Evolutionary conservation across 2,888 invertebrate genomes (phyloP), one percentile per base, ranked within the genome.

Genomic region (Perizoma affinitatum): DNA sequence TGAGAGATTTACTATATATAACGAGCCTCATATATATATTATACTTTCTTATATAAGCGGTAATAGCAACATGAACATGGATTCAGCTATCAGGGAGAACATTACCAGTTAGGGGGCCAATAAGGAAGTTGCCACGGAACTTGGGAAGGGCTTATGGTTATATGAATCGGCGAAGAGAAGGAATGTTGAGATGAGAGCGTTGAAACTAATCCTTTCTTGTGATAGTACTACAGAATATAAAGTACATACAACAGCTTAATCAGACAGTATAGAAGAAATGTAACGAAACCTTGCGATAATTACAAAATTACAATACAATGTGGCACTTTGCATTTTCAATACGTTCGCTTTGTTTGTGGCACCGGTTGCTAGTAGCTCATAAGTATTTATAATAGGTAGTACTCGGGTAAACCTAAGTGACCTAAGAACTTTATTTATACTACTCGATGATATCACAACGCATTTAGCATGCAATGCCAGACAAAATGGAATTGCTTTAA

Each of bases 61-160:
- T 63, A 45, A 57, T 44, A 50, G 46, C 49, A 46, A 51, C 34
- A 54, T 50, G 40, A 42, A 63, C 54, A 46, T 33, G 55, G 60
- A 65, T 65, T 71, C 67, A 68, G 66, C 61, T 68, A 73, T 71
- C 66, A 65, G 62, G 66, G 69, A 69, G 67, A 67, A 68, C 65
- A 68, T 71, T 66, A 70, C 65, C 1, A 22, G 22, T 22, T 2
- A 22, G 22, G 22, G 22, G 22, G 62, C 72, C 65, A 71, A 69
- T 75, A 74, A 74, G 79, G 77, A 81, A 77, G 76, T 70, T 57
- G 66, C 63, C 58, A 66, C 70, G 71, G 76, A 79, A 71, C 22
- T 22, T 69, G 68, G 67, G 70, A 70, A 68, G 68, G 70, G 63
- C 52, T 69, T 70, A 62, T 63, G 68, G 65, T 69, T 67, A 63